Percentiles rank a stretch among this genome's conserved stretches.
phyloP scores from a whole-genome alignment of 2,113 vertebrate species.

The Bufo bufo region DNA sequence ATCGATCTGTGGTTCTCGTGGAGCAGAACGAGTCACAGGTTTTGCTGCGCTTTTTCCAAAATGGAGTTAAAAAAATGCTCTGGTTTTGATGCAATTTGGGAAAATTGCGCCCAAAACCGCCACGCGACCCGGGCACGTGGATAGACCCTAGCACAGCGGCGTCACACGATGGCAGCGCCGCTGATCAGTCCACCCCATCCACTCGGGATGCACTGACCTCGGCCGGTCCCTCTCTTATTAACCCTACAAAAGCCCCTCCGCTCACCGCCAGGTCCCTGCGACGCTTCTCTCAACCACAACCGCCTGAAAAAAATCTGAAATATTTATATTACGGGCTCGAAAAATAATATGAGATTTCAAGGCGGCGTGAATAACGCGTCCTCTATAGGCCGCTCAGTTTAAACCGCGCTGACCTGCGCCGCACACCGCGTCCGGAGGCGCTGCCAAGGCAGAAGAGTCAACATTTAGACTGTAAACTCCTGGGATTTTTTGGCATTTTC shows the following conservation, averaged over 20 bases:
- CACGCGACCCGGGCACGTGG: no score
- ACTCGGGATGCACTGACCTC: no score
- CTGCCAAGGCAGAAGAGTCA: neutral
- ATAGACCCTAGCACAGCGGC: no score
- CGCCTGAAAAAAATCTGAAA: slow-evolving; percentile 20
- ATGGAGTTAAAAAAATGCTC: no score
- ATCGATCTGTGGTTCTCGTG: no score
- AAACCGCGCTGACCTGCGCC: neutral
- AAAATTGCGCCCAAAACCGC: no score
- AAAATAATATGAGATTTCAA: neutral
- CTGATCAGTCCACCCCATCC: no score
- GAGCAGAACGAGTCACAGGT: no score
- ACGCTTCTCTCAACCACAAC: neutral
- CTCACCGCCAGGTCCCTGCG: neutral
- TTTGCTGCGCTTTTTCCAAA: no score
- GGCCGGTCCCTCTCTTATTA: neutral
- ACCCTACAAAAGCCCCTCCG: neutral
- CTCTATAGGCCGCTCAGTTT: neutral
- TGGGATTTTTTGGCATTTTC: neutral
- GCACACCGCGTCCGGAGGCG: neutral
- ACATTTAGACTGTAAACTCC: neutral
- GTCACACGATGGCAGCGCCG: no score
- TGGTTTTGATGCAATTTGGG: no score
- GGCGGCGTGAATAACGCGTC: slow-evolving; percentile 5
- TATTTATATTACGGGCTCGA: slow-evolving; percentile 11